Conservation (phyloP, 2,888 invertebrate species). For the Physocephala rufipes region DNA sequence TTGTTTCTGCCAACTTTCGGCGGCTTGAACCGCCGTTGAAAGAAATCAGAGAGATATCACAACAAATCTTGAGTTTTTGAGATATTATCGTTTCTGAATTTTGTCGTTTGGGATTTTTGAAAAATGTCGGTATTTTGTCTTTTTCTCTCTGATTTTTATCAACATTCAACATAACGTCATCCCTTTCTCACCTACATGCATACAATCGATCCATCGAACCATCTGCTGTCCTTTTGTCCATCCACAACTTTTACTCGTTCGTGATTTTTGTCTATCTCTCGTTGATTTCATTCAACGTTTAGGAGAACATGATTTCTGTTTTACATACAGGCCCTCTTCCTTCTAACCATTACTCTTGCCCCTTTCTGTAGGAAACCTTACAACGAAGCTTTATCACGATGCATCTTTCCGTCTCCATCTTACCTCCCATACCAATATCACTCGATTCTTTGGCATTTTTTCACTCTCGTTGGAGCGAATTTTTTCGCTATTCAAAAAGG, state of each 20-base stretch:
- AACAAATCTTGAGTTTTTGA: no score
- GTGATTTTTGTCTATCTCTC: background rate
- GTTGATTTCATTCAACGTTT: no score
- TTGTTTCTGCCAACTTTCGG: no score
- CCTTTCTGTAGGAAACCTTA: background rate
- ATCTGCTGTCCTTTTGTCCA: background rate
- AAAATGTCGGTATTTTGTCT: no score
- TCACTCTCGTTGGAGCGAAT: slow-evolving; percentile 40
- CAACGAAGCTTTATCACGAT: background rate
- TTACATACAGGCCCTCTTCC: no score
- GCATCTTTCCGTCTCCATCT: background rate
- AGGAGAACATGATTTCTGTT: no score
- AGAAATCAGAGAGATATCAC: no score
- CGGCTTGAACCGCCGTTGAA: no score
- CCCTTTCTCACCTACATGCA: background rate
- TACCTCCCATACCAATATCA: slow-evolving; percentile 51
- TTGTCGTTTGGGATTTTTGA: no score
- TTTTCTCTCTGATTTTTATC: background rate
- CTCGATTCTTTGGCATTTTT: slow-evolving; percentile 30
- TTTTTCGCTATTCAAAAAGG: slow-evolving; percentile 21
- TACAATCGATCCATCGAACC: background rate
- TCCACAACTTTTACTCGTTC: background rate
- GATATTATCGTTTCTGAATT: no score
- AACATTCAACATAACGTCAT: background rate
- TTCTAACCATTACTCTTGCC: slow-evolving; percentile 44